Conservation (phyloP, 2,888 invertebrate species). For the Machimus rusticus region DNA sequence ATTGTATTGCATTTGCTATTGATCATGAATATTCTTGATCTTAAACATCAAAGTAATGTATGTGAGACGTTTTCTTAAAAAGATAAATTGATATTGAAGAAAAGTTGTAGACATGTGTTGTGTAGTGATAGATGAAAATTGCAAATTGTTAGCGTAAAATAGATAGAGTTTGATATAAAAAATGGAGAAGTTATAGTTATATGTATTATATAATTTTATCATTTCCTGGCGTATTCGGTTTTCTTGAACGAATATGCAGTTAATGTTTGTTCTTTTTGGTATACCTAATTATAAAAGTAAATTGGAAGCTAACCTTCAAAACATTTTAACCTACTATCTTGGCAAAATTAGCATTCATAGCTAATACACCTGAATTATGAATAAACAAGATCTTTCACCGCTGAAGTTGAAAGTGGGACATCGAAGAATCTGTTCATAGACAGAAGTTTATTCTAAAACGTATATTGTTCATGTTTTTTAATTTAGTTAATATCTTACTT, state of each 20-base stretch:
- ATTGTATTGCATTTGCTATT: too few species aligned
- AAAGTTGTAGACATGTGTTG: too few species aligned
- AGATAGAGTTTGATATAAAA: too few species aligned
- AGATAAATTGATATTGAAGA: too few species aligned
- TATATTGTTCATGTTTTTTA: background rate
- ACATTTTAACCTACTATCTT: background rate
- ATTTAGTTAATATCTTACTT: background rate
- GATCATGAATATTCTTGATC: too few species aligned
- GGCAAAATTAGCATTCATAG: background rate
- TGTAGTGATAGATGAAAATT: too few species aligned
- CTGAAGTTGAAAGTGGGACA: background rate
- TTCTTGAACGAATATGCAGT: background rate
- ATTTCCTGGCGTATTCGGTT: background rate
- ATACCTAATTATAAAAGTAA: background rate
- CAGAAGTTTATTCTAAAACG: background rate
- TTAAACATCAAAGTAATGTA: too few species aligned
- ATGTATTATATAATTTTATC: too few species aligned
- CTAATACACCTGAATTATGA: background rate
- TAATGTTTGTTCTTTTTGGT: background rate
- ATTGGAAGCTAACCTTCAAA: background rate
- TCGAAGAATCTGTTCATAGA: background rate
- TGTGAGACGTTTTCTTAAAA: too few species aligned
- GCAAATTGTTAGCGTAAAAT: too few species aligned
- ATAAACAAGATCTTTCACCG: background rate
- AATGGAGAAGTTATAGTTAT: too few species aligned